Percentiles rank a stretch among this genome's conserved stretches.
Conservation (phyloP, 2,113 vertebrate genomes). For the Actinemys pallida region DNA sequence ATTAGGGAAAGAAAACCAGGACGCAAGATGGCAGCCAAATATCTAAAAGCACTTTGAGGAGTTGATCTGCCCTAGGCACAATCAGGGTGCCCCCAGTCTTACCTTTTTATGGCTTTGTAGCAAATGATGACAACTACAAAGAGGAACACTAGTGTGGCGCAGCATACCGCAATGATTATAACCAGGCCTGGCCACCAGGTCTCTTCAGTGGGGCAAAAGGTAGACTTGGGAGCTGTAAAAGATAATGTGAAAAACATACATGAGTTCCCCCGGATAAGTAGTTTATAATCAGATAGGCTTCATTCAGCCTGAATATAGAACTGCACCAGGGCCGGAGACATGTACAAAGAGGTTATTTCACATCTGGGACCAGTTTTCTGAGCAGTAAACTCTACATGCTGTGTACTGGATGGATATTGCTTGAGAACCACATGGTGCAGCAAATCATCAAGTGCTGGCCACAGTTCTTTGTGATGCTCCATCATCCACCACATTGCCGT, state of each 20-base stretch:
- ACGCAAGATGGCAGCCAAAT: background rate
- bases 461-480: slow-evolving; percentile 8
- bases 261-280: slow-evolving; percentile 3
- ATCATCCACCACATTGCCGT: background rate
- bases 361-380: background rate
- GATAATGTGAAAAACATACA: slow-evolving; percentile 45
- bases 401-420: background rate
- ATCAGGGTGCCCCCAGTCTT: slow-evolving; percentile 50
- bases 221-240: slow-evolving; percentile 84
- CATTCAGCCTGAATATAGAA: background rate
- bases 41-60: background rate
- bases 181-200: slow-evolving; percentile 93
- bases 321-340: background rate
- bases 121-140: slow-evolving; percentile 94
- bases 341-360: background rate
- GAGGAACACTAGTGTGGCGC: slow-evolving; percentile 89
- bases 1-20: background rate
- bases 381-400: background rate
- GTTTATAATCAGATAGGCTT: background rate
- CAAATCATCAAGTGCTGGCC: background rate
- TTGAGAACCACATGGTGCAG: background rate
- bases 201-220: slow-evolving; percentile 84
- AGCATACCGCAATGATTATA: slow-evolving; percentile 89
- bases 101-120: slow-evolving; percentile 99
- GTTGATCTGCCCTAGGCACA: background rate